phyloP scores from a whole-genome alignment of 2,888 invertebrate genomes.

The Cancer borealis region DNA sequence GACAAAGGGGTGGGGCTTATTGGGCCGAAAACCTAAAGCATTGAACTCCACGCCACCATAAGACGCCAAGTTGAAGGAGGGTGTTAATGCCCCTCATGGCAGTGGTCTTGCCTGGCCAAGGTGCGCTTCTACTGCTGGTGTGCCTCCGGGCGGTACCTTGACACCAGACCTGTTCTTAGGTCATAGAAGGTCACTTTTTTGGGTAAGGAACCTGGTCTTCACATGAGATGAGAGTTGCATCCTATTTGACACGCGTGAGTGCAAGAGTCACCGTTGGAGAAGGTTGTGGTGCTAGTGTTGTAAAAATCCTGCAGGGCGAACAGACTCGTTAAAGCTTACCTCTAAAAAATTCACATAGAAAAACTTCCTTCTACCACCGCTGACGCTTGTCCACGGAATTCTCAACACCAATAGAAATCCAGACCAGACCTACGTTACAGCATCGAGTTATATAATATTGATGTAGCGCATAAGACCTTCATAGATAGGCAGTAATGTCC shows the following conservation, averaged over 20 bases:
- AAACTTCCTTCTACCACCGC: no score
- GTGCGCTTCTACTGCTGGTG: not conserved
- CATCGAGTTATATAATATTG: no score
- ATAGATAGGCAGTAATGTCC: no score
- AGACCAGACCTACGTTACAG: no score
- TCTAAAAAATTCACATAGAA: no score
- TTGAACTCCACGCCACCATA: not conserved
- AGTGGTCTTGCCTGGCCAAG: not conserved
- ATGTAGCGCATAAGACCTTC: no score
- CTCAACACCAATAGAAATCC: no score
- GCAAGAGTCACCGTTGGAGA: not conserved
- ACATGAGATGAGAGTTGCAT: conserved; percentile 5
- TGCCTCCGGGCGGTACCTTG: not conserved
- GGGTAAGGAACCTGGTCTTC: not conserved
- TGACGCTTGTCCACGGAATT: no score
- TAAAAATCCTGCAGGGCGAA: no score
- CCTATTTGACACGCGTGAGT: not conserved
- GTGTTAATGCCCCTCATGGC: not conserved
- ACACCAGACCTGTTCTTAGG: conserved; percentile 5
- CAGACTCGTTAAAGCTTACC: no score
- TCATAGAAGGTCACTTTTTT: conserved; percentile 8
- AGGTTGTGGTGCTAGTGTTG: no score
- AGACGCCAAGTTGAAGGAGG: not conserved
- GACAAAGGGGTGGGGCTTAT: not conserved
- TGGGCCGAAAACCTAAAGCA: not conserved